A percentile compares a stretch with the other conserved stretches of the same genome.
These are phyloP conservation scores for Bombus soroeensis DNA, from an alignment of 1,140 invertebrate species.

Conservation along the genomic window DNA sequence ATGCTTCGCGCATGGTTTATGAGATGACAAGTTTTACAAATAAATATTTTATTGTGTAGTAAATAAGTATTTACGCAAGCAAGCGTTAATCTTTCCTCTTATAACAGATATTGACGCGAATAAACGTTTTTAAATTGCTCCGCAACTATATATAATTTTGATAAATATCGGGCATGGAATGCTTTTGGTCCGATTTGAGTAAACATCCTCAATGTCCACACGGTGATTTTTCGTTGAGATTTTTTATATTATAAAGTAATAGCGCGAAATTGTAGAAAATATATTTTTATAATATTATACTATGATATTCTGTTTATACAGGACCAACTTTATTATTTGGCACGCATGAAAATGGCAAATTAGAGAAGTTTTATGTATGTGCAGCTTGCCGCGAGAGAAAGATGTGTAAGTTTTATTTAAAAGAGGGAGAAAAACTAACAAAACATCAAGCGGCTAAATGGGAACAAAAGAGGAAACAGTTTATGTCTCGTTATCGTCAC, in stretches of 20 bases:
- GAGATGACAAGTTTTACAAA: background rate
- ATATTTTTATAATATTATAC: background rate
- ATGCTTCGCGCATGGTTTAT: background rate
- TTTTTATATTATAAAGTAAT: slow-evolving; percentile 8
- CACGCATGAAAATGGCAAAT: slow-evolving; percentile 75
- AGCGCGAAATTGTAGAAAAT: background rate
- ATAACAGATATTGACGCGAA: background rate
- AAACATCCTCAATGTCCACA: slow-evolving; percentile 79
- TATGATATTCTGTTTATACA: slow-evolving; percentile 63
- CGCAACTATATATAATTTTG: background rate
- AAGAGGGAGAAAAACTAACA: slow-evolving; percentile 82
- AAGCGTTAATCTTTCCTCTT: background rate
- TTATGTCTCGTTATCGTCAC: slow-evolving; percentile 81
- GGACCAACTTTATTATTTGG: slow-evolving; percentile 89
- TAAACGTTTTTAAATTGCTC: background rate
- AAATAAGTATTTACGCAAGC: background rate
- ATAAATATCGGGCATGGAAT: slow-evolving; percentile 52
- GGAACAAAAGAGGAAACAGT: slow-evolving; percentile 81
- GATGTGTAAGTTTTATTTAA: slow-evolving; percentile 87
- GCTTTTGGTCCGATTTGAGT: slow-evolving; percentile 74
- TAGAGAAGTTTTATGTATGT: slow-evolving; percentile 88
- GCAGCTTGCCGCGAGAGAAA: slow-evolving; percentile 90
- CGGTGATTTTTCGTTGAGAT: slow-evolving; percentile 72
- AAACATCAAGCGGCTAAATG: slow-evolving; percentile 82
- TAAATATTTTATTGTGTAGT: background rate